Base-by-base conservation (phyloP, 2,113 vertebrate species). In the Halcyon malimbica region DNA sequence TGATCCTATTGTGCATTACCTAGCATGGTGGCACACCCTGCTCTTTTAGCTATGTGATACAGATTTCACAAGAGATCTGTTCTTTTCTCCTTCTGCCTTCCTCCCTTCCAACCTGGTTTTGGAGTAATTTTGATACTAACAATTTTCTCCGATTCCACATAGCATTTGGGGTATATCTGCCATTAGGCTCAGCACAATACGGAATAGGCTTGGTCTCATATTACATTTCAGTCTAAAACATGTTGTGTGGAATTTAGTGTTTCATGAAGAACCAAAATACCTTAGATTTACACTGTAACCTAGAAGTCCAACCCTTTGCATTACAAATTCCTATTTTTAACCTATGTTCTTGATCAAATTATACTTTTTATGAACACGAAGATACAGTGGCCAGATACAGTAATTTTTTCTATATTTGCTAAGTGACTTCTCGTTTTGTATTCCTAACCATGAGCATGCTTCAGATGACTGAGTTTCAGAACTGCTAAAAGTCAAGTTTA, bases 91-190 rank as follows among this genome's bases (percentile, higher is more conserved):
- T 89, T 73, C 10, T 83, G 6, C 37, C 10, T 89, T 67, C 20
- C 21, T 29, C 5, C 9, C 8, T 3, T 3, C 6, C 19, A 77
- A 0, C 4, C 24, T 48, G 18, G 5, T 20, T 39, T 37, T 41
- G 26, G 8, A 31, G 20, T 57, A 48, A 62, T 81, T 78, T 57
- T 70, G 53, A 74, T 60, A 16, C 29, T 10, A 81, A 29, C 41
- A 20, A 1, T 48, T 87, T 87, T 51, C 25, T 68, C 25, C 53
- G 54, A 39, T 65, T 63, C 18, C 7, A 51, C 41, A n/a, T 11
- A 18, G 15, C 16, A 23, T 53, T 80, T 81, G 29, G n/a, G 37
- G 4, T 75, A 44, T 10, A 29, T 33, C 20, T 60, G 15, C 35
- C 68, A 17, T 41, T 77, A 42, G 10, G 19, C 11, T 68, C 13